phyloP scores from a whole-genome alignment of 2,797 vertebrate species.

The Poeciliopsis gracilis region DNA sequence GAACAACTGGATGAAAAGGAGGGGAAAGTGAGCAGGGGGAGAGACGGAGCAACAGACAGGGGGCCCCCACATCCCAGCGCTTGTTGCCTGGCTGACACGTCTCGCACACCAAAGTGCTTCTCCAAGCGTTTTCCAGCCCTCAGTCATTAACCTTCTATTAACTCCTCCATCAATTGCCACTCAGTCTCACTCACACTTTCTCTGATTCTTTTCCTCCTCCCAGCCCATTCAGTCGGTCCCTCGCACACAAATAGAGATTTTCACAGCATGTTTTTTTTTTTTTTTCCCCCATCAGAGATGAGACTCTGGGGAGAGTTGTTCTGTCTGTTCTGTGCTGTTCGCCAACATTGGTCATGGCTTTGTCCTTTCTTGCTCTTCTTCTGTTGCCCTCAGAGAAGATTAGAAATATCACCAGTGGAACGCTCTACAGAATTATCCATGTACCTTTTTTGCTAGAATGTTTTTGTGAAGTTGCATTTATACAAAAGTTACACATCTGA shows the following conservation, averaged over 20 bases:
- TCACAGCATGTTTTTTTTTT: slow-evolving; percentile 23
- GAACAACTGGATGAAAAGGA: slow-evolving; percentile 34
- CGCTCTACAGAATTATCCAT: slow-evolving; percentile 35
- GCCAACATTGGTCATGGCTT: slow-evolving; percentile 51
- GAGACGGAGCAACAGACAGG: slow-evolving; percentile 27
- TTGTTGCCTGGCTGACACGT: slow-evolving; percentile 78
- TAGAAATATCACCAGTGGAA: slow-evolving; percentile 48
- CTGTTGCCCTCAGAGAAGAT: slow-evolving; percentile 42
- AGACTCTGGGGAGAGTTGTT: slow-evolving; percentile 45
- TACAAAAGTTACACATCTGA: neutral
- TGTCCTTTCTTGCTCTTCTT: slow-evolving; percentile 39
- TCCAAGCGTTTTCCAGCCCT: slow-evolving; percentile 78
- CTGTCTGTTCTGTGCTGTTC: slow-evolving; percentile 34
- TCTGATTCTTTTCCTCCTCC: slow-evolving; percentile 45
- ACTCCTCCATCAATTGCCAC: slow-evolving; percentile 79
- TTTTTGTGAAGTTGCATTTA: slow-evolving; percentile 23
- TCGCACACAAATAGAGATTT: slow-evolving; percentile 38
- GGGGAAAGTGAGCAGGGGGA: slow-evolving; percentile 17
- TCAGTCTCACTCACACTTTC: slow-evolving; percentile 63
- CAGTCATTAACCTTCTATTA: slow-evolving; percentile 84
- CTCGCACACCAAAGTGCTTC: slow-evolving; percentile 80
- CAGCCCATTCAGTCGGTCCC: slow-evolving; percentile 26
- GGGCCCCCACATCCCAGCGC: slow-evolving; percentile 65
- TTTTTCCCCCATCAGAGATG: slow-evolving; percentile 17
- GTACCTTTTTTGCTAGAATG: neutral